Base-by-base conservation (phyloP, 2,113 vertebrate genomes). In the Formicarius rufipectus region DNA sequence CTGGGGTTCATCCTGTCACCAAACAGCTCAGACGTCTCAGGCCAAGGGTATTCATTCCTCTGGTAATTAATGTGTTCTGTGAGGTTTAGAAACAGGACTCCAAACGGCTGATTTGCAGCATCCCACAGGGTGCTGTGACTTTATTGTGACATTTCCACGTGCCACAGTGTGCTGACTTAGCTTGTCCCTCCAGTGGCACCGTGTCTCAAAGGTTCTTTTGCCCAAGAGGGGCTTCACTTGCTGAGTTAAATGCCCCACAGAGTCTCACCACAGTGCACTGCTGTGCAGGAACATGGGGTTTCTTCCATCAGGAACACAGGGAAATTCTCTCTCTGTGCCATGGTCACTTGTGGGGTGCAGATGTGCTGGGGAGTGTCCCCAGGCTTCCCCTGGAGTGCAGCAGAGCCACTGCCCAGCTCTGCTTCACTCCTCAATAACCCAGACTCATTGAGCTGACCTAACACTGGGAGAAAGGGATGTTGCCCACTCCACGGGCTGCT, bases 371-470 rank as follows among this genome's bases (percentile, higher is more conserved):
- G 42, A 23, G 2, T 30, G 31, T 71, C 37, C 47, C 50, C 1
- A 0, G 12, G 30, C 44, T 76, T 21, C 28, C 14, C 56, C 20
- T 0, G 0, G 52, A 53, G 9, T 2, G 16, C 25, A 45, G 66
- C 19, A 56, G 20, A 30, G 22, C 24, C 37, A 8, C 16, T 10
- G 25, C 25, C 35, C 53, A 58, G n/a, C 27, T 77, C 58, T 44
- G 13, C 22, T 42, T 59, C 13, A 10, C 15, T 37, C 1, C 35
- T 27, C 18, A 24, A 39, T 19, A 22, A 47, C 31, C 22, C 2
- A 2, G 12, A 30, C 28, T 80, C 19, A 19, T 1, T 11, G 60
- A 90, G 52, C 58, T 22, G 55, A 21, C 3, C 39, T 42, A 59
- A 42, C 25, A 7, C 33, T 2, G 0, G 8, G 28, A 30, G 21